Conservation (phyloP, 2,888 invertebrate species). For the Schizotus pectinicornis region DNA sequence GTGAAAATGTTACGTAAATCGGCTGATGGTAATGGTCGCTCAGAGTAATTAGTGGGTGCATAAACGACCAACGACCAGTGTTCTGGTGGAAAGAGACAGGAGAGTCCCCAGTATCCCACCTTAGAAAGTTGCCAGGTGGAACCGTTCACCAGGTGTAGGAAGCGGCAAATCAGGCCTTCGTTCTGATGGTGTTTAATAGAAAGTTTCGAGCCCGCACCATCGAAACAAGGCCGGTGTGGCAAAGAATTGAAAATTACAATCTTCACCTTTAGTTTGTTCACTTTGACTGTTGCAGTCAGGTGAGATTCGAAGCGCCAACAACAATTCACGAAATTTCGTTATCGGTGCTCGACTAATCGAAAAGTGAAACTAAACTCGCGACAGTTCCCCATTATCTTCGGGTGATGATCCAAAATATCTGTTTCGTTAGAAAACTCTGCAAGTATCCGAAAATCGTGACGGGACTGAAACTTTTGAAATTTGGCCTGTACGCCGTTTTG, state of each 20-base stretch:
- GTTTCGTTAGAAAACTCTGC: constrained; percentile 16
- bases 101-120: constrained; percentile 41
- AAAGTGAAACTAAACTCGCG: constrained; percentile 1
- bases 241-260: constrained; percentile 29
- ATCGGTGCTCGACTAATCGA: neutral
- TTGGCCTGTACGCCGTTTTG: constrained; percentile 38
- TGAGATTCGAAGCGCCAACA: constrained; percentile 8
- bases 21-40: constrained; percentile 16
- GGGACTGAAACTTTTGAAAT: constrained; percentile 36
- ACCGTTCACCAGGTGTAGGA: constrained; percentile 23
- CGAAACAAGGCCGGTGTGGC: constrained; percentile 1
- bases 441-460: constrained; percentile 3
- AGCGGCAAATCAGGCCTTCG: constrained; percentile 31
- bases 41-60: constrained; percentile 21
- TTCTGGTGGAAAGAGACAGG: constrained; percentile 40
- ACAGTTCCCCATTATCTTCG: neutral
- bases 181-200: constrained; percentile 16
- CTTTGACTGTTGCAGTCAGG: constrained; percentile 23
- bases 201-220: constrained; percentile 17
- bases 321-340: neutral
- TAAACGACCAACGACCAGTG: constrained; percentile 21
- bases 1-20: constrained; percentile 23
- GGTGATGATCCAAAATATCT: constrained; percentile 20
- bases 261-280: constrained; percentile 27
- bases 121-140: constrained; percentile 47